A percentile compares a stretch with the other conserved stretches of the same genome.
Evolutionary conservation across 2,888 invertebrate species (phyloP).

Genomic region (Xylophagus ater): DNA sequence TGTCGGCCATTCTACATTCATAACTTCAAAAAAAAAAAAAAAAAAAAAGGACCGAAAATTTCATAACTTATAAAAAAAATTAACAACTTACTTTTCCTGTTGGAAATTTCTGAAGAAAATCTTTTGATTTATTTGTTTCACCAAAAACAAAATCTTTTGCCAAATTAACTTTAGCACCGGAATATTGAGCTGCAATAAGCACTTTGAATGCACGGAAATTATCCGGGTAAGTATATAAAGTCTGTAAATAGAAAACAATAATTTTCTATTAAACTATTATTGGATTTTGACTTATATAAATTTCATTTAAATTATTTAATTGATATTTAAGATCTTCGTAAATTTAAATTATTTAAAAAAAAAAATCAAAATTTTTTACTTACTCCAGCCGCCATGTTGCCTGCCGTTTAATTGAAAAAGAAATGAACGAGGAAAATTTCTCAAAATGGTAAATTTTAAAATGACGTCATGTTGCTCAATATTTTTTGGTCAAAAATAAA

Average conservation of each 20-base stretch:
- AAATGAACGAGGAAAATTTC: no score
- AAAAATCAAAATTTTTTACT: slow-evolving; percentile 34
- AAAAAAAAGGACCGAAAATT: slow-evolving; percentile 38
- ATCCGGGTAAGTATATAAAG: slow-evolving; percentile 94
- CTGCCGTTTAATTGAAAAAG: slow-evolving; percentile 43
- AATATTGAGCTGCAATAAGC: slow-evolving; percentile 94
- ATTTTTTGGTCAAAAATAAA: no score
- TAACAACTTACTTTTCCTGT: slow-evolving; percentile 75
- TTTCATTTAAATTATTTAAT: slow-evolving; percentile 16
- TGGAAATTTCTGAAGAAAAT: slow-evolving; percentile 90
- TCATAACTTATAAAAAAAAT: background rate
- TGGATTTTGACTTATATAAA: slow-evolving; percentile 26
- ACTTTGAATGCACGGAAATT: slow-evolving; percentile 98
- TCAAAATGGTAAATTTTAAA: no score
- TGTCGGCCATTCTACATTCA: background rate
- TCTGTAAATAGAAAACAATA: slow-evolving; percentile 35
- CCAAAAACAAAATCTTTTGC: slow-evolving; percentile 83
- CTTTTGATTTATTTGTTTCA: slow-evolving; percentile 79
- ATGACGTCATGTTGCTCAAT: no score
- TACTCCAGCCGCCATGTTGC: slow-evolving; percentile 67
- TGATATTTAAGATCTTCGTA: background rate
- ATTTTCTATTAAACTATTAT: slow-evolving; percentile 6
- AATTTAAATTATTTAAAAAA: slow-evolving; percentile 14
- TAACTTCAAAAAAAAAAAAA: slow-evolving; percentile 30
- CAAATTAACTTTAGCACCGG: slow-evolving; percentile 75